These are phyloP conservation scores for Pyralis farinalis DNA, from an alignment of 2,888 invertebrate genomes.

Conservation along the genomic window DNA sequence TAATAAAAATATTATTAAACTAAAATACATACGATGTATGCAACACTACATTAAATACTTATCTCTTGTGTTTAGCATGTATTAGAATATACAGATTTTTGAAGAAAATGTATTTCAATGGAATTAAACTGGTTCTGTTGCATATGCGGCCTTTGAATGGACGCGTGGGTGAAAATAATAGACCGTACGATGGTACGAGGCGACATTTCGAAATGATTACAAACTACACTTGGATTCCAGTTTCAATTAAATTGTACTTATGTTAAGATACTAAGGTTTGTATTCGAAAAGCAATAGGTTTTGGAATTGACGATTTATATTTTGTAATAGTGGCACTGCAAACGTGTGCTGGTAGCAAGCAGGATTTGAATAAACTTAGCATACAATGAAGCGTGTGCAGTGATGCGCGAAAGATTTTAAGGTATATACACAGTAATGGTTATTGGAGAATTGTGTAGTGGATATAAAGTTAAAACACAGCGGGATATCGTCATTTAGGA, in stretches of 20 bases:
- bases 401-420: conserved; percentile 13
- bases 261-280: conserved; percentile 8
- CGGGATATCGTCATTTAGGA: not conserved
- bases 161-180: conserved; percentile 69
- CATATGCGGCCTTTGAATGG: conserved; percentile 43
- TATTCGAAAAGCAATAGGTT: conserved; percentile 7
- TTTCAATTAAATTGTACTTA: conserved; percentile 12
- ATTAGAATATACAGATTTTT: conserved; percentile 1
- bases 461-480: conserved; percentile 2
- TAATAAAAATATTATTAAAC: too few relatives aligned
- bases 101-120: conserved; percentile 17
- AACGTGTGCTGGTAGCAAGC: conserved; percentile 11
- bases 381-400: conserved; percentile 22
- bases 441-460: conserved; percentile 5
- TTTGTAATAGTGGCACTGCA: conserved; percentile 7
- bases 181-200: conserved; percentile 47
- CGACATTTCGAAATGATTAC: conserved; percentile 61
- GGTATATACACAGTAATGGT: conserved; percentile 15
- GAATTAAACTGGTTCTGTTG: conserved; percentile 28
- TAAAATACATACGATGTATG: too few relatives aligned
- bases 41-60: too few relatives aligned
- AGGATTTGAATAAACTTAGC: conserved; percentile 24
- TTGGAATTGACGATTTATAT: conserved; percentile 5
- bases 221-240: conserved; percentile 6
- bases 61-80: not conserved